Evolutionary conservation across 1,140 invertebrate species (phyloP).

Genomic region (Rhagoletis pomonella): DNA sequence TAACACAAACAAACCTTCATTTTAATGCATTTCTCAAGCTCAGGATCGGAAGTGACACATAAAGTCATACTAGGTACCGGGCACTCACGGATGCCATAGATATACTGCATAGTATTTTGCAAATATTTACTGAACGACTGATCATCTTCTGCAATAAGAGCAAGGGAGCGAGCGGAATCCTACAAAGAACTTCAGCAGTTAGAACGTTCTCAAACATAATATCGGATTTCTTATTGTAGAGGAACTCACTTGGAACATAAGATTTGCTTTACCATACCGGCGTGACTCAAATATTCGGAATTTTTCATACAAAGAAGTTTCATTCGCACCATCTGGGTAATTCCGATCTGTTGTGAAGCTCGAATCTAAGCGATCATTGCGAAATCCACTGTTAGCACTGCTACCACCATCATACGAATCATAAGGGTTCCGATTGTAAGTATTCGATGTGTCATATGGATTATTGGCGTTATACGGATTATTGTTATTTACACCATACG

Average conservation of each 20-base stretch:
- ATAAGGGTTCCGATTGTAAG: constrained; percentile 57
- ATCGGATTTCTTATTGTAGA: background rate
- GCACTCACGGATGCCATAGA: constrained; percentile 85
- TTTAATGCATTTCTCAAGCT: constrained; percentile 93
- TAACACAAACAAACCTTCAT: constrained; percentile 85
- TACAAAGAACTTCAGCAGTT: constrained; percentile 65
- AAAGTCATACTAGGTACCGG: constrained; percentile 86
- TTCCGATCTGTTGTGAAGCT: constrained; percentile 66
- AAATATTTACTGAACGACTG: constrained; percentile 81
- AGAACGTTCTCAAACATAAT: background rate
- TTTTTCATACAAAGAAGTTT: constrained; percentile 75
- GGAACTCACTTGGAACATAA: constrained; percentile 80
- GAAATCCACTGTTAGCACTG: constrained; percentile 60
- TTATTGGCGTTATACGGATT: constrained; percentile 65
- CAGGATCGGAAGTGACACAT: constrained; percentile 93
- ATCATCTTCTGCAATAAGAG: constrained; percentile 77
- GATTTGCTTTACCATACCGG: constrained; percentile 80
- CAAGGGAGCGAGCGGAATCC: constrained; percentile 82
- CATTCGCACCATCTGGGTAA: constrained; percentile 62
- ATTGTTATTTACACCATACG: constrained; percentile 61
- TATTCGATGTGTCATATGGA: constrained; percentile 59
- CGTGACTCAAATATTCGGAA: constrained; percentile 84
- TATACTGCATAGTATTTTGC: constrained; percentile 79
- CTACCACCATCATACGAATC: constrained; percentile 57
- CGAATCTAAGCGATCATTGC: constrained; percentile 66